phyloP scores from a whole-genome alignment of 2,888 invertebrate species.

The Philopedon plagiatum region DNA sequence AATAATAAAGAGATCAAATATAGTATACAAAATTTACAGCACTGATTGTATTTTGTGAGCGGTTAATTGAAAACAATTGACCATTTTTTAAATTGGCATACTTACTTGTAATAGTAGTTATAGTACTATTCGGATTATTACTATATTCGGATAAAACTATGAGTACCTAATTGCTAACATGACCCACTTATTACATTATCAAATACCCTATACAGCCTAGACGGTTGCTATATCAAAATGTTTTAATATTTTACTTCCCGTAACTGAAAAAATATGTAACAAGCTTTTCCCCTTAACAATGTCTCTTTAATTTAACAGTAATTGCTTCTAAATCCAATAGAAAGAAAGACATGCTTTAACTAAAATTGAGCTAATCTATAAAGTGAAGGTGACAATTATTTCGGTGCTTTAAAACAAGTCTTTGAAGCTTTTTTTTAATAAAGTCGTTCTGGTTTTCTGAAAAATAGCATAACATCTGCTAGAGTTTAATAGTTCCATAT shows the following conservation, averaged over 20 bases:
- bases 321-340: constrained; percentile 18
- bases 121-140: no score
- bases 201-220: background rate
- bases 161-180: no score
- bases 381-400: constrained; percentile 12
- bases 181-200: no score
- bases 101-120: no score
- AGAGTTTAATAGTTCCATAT: background rate
- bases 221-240: background rate
- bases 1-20: no score
- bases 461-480: background rate
- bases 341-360: constrained; percentile 2
- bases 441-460: background rate
- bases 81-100: no score
- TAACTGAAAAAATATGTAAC: background rate
- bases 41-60: no score
- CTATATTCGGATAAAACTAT: no score
- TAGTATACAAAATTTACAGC: no score
- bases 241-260: background rate
- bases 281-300: background rate
- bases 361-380: constrained; percentile 16
- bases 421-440: constrained; percentile 2
- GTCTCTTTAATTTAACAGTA: background rate
- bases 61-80: no score
- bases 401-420: constrained; percentile 4